These are phyloP conservation scores for Cerastoderma edule DNA, from an alignment of 2,888 invertebrate genomes.

Conservation along the genomic window DNA sequence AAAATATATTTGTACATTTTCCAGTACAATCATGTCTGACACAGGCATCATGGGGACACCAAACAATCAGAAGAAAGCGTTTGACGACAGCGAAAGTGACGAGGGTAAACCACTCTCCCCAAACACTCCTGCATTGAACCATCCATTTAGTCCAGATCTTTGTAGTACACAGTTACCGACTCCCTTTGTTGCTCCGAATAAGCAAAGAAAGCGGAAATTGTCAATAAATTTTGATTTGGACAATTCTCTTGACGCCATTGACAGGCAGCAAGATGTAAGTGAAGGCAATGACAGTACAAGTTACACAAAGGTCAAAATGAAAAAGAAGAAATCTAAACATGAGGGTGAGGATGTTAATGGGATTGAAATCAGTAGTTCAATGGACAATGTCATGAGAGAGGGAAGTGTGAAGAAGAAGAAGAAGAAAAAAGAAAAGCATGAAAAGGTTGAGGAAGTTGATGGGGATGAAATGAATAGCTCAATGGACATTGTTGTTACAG, in stretches of 20 bases:
- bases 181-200: background rate
- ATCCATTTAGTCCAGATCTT: slow-evolving; percentile 9
- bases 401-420: slow-evolving; percentile 8
- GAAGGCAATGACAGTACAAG: background rate
- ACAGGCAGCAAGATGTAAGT: background rate
- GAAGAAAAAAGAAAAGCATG: slow-evolving; percentile 3
- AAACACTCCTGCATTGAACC: background rate
- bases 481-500: no score
- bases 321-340: background rate
- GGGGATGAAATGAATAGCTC: no score
- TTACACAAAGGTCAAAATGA: slow-evolving; percentile 1
- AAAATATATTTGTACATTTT: no score
- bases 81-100: background rate
- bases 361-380: background rate
- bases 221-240: background rate
- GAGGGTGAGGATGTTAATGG: background rate
- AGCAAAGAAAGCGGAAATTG: background rate
- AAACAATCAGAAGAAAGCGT: background rate
- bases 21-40: no score
- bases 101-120: no score
- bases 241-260: background rate
- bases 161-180: slow-evolving; percentile 25
- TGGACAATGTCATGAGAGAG: background rate
- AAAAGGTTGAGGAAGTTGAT: background rate
- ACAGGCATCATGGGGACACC: no score